Evolutionary conservation across 1,140 invertebrate genomes (phyloP), one percentile per base, ranked within the genome.

Genomic region (Drosophila lacteicornis): DNA sequence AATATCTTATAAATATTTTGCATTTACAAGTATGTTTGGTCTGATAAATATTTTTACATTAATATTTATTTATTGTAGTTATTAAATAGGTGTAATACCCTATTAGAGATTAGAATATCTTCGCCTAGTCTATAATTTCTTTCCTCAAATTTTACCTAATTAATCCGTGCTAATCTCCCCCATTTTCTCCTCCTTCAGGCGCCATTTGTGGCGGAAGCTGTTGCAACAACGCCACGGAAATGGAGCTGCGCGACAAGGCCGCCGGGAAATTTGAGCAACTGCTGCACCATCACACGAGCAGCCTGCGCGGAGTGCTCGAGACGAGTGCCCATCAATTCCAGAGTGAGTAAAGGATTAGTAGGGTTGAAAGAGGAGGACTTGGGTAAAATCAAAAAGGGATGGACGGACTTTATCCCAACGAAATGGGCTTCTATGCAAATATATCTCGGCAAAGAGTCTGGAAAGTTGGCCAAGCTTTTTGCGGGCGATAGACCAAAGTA

Each of bases 241-340:
- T 66, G 67, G 79, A 92, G 57, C 68, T 92, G 60, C 85, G 71
- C 47, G 75, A 91, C 49, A 92, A 91, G 67, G 88, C 92, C 36
- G 76, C 87, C 11, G 80, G 66, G 17, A 82, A 80, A 57, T 92
- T 92, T 60, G 91, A 87, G 62, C 75, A 82, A 25, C 62, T 92
- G 60, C 79, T 92, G 74, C 91, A 92, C 61, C 87, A 92, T 62
- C 92, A 92, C 33, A 92, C 91, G 25, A 92, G 82, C 75, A 92
- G 91, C 51, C 79, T 92, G 59, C 87, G 91, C 33, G 91, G 92
- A 63, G 83, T 92, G 50, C 75, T 92, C 45, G 91, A 90, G 68
- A 82, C 80, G 50, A 92, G 86, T 43, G 91, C 85, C 63, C 91
- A 73, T 40, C 69, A 85, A 69, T 92, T 92, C 58, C 91, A 92